Conservation (phyloP, 1,140 invertebrate species). For the Zaprionus gabonicus region DNA sequence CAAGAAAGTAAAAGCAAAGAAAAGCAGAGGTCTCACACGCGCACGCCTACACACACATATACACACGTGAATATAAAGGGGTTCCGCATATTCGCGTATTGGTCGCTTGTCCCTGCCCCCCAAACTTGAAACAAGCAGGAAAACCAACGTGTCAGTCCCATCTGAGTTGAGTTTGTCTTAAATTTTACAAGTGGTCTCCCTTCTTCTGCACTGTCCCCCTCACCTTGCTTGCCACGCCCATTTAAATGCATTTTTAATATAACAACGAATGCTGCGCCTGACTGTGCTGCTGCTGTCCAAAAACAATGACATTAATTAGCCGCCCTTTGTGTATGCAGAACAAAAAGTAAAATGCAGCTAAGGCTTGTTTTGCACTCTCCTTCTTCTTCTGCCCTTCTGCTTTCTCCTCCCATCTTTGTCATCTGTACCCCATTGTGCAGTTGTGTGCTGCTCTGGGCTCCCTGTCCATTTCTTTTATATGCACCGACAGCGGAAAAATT, state of each 20-base stretch:
- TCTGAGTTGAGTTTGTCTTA: conserved; percentile 12
- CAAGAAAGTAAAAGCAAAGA: conserved; percentile 71
- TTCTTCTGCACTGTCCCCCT: not conserved
- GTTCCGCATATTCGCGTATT: conserved; percentile 7
- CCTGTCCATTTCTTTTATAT: conserved; percentile 73
- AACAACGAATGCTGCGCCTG: conserved; percentile 62
- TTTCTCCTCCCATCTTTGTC: conserved; percentile 8
- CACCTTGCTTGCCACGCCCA: not conserved
- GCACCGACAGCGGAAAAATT: conserved; percentile 76
- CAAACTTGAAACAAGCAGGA: not conserved
- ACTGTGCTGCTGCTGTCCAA: conserved; percentile 65
- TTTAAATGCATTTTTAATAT: conserved; percentile 73
- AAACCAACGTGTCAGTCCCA: conserved; percentile 22
- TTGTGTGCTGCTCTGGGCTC: conserved; percentile 30
- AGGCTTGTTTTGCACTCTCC: conserved; percentile 27
- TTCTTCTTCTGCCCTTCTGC: not conserved
- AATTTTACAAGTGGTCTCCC: conserved; percentile 31
- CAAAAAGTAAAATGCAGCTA: conserved; percentile 70
- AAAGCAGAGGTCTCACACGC: conserved; percentile 36
- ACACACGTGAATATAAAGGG: conserved; percentile 7
- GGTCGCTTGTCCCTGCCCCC: not conserved
- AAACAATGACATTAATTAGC: conserved; percentile 82
- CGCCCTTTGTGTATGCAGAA: conserved; percentile 66
- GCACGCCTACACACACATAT: conserved; percentile 7
- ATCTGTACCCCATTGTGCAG: conserved; percentile 32